phyloP scores from a whole-genome alignment of 2,797 vertebrate genomes.

The Pseudochaenichthys georgianus region DNA sequence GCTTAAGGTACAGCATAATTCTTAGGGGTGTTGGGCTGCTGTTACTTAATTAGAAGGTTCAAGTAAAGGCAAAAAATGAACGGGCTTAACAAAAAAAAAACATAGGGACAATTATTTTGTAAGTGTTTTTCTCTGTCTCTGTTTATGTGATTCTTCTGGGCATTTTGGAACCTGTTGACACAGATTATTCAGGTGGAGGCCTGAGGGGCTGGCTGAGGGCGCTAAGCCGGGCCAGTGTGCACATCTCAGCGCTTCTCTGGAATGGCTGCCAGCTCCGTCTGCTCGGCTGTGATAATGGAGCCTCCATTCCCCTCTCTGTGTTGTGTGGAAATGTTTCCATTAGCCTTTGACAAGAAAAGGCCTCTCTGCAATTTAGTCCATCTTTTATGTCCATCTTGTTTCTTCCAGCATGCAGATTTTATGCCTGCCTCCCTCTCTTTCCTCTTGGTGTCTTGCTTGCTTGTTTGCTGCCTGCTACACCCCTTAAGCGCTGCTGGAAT shows the following conservation, averaged over 20 bases:
- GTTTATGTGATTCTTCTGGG: constrained; percentile 80
- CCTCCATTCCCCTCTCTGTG: constrained; percentile 82
- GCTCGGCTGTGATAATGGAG: constrained; percentile 87
- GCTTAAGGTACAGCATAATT: constrained; percentile 52
- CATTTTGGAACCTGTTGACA: constrained; percentile 89
- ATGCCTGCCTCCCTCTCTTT: constrained; percentile 74
- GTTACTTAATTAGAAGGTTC: constrained; percentile 78
- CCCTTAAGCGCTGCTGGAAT: constrained; percentile 82
- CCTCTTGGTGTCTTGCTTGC: constrained; percentile 63
- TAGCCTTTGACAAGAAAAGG: constrained; percentile 88
- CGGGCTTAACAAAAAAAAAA: constrained; percentile 58
- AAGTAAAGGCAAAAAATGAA: constrained; percentile 66
- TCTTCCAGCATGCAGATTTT: constrained; percentile 88
- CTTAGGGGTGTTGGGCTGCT: constrained; percentile 33
- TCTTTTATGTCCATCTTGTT: constrained; percentile 90
- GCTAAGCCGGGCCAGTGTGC: constrained; percentile 79
- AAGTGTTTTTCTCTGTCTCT: constrained; percentile 79
- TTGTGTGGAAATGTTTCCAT: constrained; percentile 89
- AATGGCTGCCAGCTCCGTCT: constrained; percentile 87
- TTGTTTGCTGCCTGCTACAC: constrained; percentile 71
- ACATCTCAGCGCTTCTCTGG: constrained; percentile 82
- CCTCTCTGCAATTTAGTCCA: constrained; percentile 87
- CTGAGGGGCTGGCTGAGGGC: constrained; percentile 83
- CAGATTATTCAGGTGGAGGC: constrained; percentile 88
- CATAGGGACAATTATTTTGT: constrained; percentile 79